These are phyloP conservation scores for Myiopsitta monachus DNA, from an alignment of 2,113 vertebrate species.

Conservation along the genomic window DNA sequence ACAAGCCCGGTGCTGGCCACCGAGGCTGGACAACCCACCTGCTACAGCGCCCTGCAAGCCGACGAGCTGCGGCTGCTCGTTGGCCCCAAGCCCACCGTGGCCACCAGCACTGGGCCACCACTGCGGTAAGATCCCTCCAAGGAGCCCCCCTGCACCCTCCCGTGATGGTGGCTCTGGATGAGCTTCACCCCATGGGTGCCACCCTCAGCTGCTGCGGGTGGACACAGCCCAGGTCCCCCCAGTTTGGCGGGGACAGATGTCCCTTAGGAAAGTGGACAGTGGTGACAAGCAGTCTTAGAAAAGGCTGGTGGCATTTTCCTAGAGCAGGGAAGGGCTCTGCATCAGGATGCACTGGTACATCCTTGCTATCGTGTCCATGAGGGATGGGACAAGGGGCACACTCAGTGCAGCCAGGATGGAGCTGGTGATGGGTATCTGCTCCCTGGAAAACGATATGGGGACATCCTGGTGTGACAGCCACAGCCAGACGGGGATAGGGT, in stretches of 20 bases:
- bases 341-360: accelerated
- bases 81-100: conserved; percentile 32
- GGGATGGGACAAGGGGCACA: not conserved
- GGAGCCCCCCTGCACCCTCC: not conserved
- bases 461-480: not conserved
- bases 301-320: not conserved
- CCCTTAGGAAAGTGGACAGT: not conserved
- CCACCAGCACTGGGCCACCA: conserved; percentile 60
- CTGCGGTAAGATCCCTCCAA: conserved; percentile 79
- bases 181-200: not conserved
- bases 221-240: not conserved
- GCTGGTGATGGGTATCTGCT: not conserved
- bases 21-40: conserved; percentile 76
- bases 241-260: not conserved
- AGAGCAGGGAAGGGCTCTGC: not conserved
- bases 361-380: not conserved
- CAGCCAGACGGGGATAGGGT: accelerated
- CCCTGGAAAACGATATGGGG: not conserved
- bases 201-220: not conserved
- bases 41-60: conserved; percentile 87
- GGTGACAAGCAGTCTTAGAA: not conserved
- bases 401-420: not conserved
- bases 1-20: conserved; percentile 85
- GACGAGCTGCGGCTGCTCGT: conserved; percentile 86
- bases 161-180: accelerated